Conservation (phyloP, 2,888 invertebrate genomes). For the Zelleria hepariella region DNA sequence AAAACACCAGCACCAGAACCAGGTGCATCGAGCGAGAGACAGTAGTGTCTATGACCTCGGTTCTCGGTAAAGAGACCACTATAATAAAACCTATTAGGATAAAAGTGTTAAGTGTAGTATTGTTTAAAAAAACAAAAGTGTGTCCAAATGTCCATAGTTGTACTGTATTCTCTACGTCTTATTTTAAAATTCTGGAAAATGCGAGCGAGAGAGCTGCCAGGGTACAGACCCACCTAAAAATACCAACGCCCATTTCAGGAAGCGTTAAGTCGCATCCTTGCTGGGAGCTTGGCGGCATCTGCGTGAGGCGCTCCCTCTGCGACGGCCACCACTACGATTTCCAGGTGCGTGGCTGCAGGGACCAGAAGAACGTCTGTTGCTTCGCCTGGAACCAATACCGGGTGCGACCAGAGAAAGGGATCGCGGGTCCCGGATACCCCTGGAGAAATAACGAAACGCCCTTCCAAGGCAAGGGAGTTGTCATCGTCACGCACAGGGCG, state of each 20-base stretch:
- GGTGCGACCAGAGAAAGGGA: slow-evolving; percentile 35
- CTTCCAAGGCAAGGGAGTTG: slow-evolving; percentile 43
- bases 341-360: slow-evolving; percentile 47
- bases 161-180: too few relatives aligned
- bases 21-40: too few relatives aligned
- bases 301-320: slow-evolving; percentile 42
- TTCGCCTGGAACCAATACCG: slow-evolving; percentile 46
- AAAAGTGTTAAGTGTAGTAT: background rate
- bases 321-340: slow-evolving; percentile 19
- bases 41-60: too few relatives aligned
- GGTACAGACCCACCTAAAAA: background rate
- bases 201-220: background rate
- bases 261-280: slow-evolving; percentile 47
- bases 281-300: slow-evolving; percentile 50
- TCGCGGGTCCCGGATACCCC: slow-evolving; percentile 29
- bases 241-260: slow-evolving; percentile 22
- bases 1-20: too few relatives aligned
- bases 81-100: too few relatives aligned
- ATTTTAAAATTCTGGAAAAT: background rate
- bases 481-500: slow-evolving; percentile 14
- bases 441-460: slow-evolving; percentile 26
- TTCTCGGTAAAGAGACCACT: too few relatives aligned
- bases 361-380: slow-evolving; percentile 48
- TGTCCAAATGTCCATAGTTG: too few relatives aligned
- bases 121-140: background rate